These are phyloP conservation scores for Salvelinus fontinalis DNA, from an alignment of 2,113 vertebrate genomes.

Conservation along the genomic window DNA sequence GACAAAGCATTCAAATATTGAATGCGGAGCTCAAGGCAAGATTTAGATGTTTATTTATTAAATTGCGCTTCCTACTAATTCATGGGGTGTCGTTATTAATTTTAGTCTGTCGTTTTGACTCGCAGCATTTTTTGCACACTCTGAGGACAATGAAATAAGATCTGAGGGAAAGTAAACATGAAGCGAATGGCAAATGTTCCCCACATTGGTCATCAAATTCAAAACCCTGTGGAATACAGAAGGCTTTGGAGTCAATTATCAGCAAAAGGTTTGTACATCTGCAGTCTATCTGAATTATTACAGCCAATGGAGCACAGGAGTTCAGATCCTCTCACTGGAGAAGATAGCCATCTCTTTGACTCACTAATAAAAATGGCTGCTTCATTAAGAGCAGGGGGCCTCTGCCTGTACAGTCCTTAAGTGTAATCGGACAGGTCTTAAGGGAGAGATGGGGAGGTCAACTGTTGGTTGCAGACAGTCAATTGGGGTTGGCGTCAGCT, in stretches of 20 bases:
- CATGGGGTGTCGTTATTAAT: not conserved
- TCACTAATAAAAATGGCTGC: not conserved
- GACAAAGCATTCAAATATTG: constrained; percentile 14
- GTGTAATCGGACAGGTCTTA: not conserved
- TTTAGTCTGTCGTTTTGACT: constrained; percentile 6
- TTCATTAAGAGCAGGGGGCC: not conserved
- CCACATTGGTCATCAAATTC: not conserved
- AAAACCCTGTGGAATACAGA: not conserved
- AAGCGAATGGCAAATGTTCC: not conserved
- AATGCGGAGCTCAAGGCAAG: constrained; percentile 15
- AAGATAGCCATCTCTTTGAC: not conserved
- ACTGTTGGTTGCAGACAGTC: not conserved
- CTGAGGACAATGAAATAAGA: constrained; percentile 11
- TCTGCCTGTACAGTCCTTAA: too few relatives aligned
- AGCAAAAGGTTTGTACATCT: not conserved
- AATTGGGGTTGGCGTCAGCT: constrained; percentile 1
- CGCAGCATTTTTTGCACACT: constrained; percentile 1
- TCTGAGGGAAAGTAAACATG: not conserved
- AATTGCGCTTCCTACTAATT: constrained; percentile 14
- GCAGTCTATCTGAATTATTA: not conserved
- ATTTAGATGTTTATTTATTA: constrained; percentile 26
- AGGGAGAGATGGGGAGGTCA: not conserved
- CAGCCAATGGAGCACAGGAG: not conserved
- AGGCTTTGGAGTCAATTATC: not conserved
- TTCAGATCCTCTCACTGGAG: not conserved